Evolutionary conservation across 2,888 invertebrate species (phyloP), one percentile per base, ranked within the genome.

Genomic region (Drosophila demipolita): DNA sequence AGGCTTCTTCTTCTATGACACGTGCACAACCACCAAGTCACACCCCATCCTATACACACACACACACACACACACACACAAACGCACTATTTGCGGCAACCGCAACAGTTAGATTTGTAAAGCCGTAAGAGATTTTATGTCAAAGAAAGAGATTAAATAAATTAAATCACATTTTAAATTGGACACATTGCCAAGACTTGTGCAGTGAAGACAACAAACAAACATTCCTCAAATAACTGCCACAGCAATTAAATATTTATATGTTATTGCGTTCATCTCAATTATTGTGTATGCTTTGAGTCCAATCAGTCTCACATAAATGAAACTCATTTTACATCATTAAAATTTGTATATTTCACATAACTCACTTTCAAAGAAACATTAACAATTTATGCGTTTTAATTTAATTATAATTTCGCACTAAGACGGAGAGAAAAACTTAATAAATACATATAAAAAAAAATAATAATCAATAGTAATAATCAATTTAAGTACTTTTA

Each of bases 61-160:
- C 1, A 48, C 26, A 54, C 35, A 45, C 15, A 23, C 33, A 20
- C 32, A 38, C 20, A 11, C 1, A 48, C 26, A 54, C 35, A 45
- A 54, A 38, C 53, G 15, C 15, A 64, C 26, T 50, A 50, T 42
- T 50, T 26, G 33, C 8, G 6, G 26, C 32, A 55, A 9, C 20
- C n/a, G 45, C 48, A 49, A 38, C 45, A 50, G 17, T 26, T 55
- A 50, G 29, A 40, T 20, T 50, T 60, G 23, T 29, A 20, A 35
- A 11, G 49, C 20, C 38, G n/a, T 20, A 8, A 9, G 33, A 40
- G 42, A 52, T 45, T 53, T 33, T 1, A 48, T 65, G 66, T 57
- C 67, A 64, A 32, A 45, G 42, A 42, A 42, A 32, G 29, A 62
- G 50, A 40, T 40, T 49, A 62, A 55, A 55, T 35, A 49, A 67